These are phyloP conservation scores for Lycocerus yunnanus DNA, from an alignment of 2,888 invertebrate species.

Conservation along the genomic window DNA sequence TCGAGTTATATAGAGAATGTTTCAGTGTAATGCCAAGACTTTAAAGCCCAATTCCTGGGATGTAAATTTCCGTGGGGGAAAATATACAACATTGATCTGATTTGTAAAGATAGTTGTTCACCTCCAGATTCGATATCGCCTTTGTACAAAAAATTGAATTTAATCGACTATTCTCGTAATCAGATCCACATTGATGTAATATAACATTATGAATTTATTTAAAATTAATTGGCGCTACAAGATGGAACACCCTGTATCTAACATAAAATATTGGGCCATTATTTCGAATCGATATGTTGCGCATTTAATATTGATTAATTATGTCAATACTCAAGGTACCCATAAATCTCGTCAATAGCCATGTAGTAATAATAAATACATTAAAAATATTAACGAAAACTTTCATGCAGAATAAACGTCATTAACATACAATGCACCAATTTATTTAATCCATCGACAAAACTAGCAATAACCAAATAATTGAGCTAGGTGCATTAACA, in stretches of 20 bases:
- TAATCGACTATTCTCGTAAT: neutral
- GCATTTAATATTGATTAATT: neutral
- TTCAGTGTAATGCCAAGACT: neutral
- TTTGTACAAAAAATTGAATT: neutral
- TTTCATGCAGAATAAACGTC: slow-evolving; percentile 25
- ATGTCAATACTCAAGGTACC: neutral
- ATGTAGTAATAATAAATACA: neutral
- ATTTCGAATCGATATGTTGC: neutral
- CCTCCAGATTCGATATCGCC: neutral
- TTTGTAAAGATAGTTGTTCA: neutral
- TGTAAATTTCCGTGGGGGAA: neutral
- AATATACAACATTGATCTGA: neutral
- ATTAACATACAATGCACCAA: slow-evolving; percentile 31
- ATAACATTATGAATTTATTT: neutral
- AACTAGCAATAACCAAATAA: slow-evolving; percentile 22
- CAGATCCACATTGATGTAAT: neutral
- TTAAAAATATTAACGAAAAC: slow-evolving; percentile 14
- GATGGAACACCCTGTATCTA: neutral
- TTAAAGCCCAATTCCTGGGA: neutral
- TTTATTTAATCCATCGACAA: slow-evolving; percentile 21
- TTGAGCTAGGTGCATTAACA: slow-evolving; percentile 27
- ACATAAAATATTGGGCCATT: neutral
- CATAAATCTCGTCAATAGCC: neutral
- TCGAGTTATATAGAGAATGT: slow-evolving; percentile 7
- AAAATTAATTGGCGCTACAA: neutral